These are phyloP conservation scores for Aphelenchoides fujianensis DNA, from an alignment of 1,140 invertebrate species.

Conservation along the genomic window DNA sequence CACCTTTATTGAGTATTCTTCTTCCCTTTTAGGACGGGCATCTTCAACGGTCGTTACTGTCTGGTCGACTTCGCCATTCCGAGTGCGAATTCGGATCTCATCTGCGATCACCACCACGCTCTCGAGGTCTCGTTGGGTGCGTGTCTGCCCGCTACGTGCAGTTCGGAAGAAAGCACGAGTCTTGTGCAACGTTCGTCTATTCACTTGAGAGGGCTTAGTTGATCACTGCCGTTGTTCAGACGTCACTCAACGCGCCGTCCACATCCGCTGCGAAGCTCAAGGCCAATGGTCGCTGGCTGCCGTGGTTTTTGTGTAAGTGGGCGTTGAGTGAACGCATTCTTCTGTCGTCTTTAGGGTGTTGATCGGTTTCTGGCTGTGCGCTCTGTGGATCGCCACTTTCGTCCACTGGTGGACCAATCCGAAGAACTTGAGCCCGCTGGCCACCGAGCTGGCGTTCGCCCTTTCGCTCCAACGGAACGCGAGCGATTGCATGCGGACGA, in stretches of 20 bases:
- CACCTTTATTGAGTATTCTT: background rate
- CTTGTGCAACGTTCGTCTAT: slow-evolving; percentile 39
- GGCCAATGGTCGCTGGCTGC: slow-evolving; percentile 35
- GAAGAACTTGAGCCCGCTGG: background rate
- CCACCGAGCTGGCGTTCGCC: slow-evolving; percentile 20
- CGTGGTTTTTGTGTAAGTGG: slow-evolving; percentile 29
- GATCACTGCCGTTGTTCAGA: no score
- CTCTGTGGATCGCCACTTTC: slow-evolving; percentile 10
- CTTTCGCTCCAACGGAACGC: slow-evolving; percentile 36
- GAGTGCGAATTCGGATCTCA: slow-evolving; percentile 3
- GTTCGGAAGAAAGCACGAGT: slow-evolving; percentile 29
- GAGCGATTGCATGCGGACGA: slow-evolving; percentile 39
- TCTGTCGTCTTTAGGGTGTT: background rate
- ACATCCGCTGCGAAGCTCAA: slow-evolving; percentile 37
- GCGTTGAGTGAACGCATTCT: background rate
- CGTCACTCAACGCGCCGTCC: slow-evolving; percentile 38
- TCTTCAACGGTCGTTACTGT: slow-evolving; percentile 58
- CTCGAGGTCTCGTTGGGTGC: slow-evolving; percentile 42
- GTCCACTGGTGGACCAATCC: slow-evolving; percentile 16
- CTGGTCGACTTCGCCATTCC: slow-evolving; percentile 56
- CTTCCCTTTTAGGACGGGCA: slow-evolving; percentile 35
- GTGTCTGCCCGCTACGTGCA: slow-evolving; percentile 43
- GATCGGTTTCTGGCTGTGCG: background rate
- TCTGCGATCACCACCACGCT: slow-evolving; percentile 21
- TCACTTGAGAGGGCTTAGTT: no score